These are phyloP conservation scores for Balaeniceps rex DNA, from an alignment of 2,113 vertebrate species.

Conservation along the genomic window DNA sequence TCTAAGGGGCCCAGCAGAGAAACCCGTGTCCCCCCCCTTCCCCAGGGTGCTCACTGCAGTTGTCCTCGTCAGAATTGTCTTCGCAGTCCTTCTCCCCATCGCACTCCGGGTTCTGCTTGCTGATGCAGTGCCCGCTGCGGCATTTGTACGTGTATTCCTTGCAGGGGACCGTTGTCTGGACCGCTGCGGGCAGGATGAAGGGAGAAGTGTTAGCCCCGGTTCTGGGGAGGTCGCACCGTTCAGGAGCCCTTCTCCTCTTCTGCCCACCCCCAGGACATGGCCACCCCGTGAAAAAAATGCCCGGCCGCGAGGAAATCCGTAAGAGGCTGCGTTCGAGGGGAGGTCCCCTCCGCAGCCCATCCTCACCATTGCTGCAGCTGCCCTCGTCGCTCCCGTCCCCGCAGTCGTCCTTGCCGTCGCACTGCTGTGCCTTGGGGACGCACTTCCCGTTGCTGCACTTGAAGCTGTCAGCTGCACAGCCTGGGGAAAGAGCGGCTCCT, in stretches of 20 bases:
- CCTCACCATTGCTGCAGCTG: conserved; percentile 73
- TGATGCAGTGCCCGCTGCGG: conserved; percentile 75
- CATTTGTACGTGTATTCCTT: conserved; percentile 80
- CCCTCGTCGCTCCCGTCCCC: conserved; percentile 84
- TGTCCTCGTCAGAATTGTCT: conserved; percentile 83
- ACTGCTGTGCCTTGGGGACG: conserved; percentile 61
- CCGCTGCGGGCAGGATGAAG: neutral
- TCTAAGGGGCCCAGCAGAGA: neutral
- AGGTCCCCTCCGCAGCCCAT: neutral
- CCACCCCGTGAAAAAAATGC: neutral
- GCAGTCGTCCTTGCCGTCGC: conserved; percentile 80
- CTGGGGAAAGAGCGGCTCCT: neutral
- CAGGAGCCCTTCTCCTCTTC: neutral
- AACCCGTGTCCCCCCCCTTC: neutral
- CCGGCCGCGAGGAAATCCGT: rapidly evolving
- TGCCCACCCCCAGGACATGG: neutral
- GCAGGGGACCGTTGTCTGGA: conserved; percentile 30
- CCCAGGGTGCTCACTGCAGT: conserved; percentile 76
- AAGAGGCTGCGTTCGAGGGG: neutral
- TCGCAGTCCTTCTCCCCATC: conserved; percentile 80
- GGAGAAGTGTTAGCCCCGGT: neutral
- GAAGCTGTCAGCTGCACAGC: conserved; percentile 63
- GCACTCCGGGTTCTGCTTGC: conserved; percentile 86
- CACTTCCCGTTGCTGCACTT: conserved; percentile 79
- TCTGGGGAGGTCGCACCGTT: neutral